phyloP scores from a whole-genome alignment of 1,140 invertebrate species.

The Brachionus manjavacas region DNA sequence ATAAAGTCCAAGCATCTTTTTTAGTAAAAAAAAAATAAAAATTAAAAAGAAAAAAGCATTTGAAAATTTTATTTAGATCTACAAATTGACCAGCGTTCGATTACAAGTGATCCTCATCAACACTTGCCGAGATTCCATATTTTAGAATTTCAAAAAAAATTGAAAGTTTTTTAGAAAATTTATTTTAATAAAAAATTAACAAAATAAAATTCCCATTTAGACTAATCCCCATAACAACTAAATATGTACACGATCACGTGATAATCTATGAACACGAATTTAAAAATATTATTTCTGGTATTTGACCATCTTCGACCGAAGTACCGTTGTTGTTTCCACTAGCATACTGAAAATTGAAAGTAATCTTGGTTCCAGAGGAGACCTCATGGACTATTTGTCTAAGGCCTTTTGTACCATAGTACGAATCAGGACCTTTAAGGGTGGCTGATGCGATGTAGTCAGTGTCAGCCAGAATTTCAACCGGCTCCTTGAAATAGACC shows the following conservation, averaged over 20 bases:
- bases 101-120: neutral
- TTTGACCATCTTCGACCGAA: slow-evolving; percentile 81
- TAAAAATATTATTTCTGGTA: slow-evolving; percentile 76
- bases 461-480: slow-evolving; percentile 73
- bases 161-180: neutral
- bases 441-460: slow-evolving; percentile 77
- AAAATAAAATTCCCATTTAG: neutral
- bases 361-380: slow-evolving; percentile 68
- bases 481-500: slow-evolving; percentile 81
- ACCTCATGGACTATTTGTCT: slow-evolving; percentile 72
- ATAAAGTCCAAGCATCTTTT: neutral
- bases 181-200: neutral
- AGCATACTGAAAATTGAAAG: slow-evolving; percentile 78
- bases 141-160: neutral
- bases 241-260: neutral
- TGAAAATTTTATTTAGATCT: neutral
- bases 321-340: slow-evolving; percentile 82
- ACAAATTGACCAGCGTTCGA: neutral
- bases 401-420: slow-evolving; percentile 77
- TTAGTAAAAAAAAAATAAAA: neutral
- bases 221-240: neutral
- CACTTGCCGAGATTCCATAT: neutral
- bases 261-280: slow-evolving; percentile 6
- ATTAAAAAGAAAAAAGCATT: neutral
- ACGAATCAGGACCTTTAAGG: slow-evolving; percentile 74